These are phyloP conservation scores for Bimastos eiseni DNA, from an alignment of 2,888 invertebrate genomes.

Conservation along the genomic window DNA sequence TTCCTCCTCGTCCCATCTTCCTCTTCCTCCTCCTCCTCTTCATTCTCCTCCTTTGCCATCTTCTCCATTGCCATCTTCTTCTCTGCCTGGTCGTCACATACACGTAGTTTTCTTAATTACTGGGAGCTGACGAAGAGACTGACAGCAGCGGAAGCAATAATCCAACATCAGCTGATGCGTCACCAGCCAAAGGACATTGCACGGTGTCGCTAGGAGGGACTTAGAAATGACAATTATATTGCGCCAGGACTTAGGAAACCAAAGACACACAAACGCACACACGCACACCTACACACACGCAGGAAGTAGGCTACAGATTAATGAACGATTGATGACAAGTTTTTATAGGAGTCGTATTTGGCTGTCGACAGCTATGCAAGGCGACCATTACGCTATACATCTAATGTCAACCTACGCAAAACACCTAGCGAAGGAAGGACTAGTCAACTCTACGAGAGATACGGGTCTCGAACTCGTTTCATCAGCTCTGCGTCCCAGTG, in stretches of 20 bases:
- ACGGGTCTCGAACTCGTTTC: too few species aligned
- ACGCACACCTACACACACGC: background rate
- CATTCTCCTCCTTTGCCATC: background rate
- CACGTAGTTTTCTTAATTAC: background rate
- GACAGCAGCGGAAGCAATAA: conserved; percentile 6
- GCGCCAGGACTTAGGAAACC: background rate
- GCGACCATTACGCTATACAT: too few species aligned
- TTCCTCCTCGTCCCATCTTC: too few species aligned
- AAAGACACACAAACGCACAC: background rate
- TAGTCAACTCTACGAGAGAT: too few species aligned
- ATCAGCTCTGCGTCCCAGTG: too few species aligned
- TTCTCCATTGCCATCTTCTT: too few species aligned
- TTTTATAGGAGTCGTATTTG: too few species aligned
- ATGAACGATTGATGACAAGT: too few species aligned
- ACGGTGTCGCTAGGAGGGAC: background rate
- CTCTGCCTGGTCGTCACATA: background rate
- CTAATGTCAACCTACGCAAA: too few species aligned
- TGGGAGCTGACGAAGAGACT: background rate
- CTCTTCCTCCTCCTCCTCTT: background rate
- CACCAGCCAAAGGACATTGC: background rate
- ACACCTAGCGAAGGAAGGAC: too few species aligned
- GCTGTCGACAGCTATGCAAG: too few species aligned
- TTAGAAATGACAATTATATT: conserved; percentile 6
- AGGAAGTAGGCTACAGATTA: too few species aligned
- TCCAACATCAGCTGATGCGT: background rate